phyloP scores from a whole-genome alignment of 2,113 vertebrate genomes.

The Ammodytes marinus region DNA sequence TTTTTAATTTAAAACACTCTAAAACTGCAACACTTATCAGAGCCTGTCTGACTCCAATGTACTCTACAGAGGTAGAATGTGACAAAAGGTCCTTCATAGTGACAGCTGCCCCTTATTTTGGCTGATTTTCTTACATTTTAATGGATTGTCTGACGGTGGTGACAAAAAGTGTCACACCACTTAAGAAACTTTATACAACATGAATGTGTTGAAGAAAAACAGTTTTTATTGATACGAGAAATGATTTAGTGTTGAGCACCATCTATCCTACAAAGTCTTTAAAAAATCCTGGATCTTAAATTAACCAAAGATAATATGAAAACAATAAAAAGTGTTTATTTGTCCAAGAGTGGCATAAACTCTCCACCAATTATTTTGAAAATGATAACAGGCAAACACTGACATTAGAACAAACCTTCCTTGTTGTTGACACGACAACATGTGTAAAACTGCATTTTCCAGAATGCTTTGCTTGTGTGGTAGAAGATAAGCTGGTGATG shows the following conservation, averaged over 20 bases:
- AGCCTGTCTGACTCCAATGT: too few relatives aligned
- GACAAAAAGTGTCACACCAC: too few relatives aligned
- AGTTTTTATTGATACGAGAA: too few relatives aligned
- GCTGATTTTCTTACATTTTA: too few relatives aligned
- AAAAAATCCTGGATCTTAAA: background rate
- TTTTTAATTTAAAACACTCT: too few relatives aligned
- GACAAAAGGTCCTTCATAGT: too few relatives aligned
- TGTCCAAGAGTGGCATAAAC: background rate
- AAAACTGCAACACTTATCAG: too few relatives aligned
- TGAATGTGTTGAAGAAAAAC: too few relatives aligned
- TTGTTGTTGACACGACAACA: constrained; percentile 1
- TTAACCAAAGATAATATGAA: background rate
- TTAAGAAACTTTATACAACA: too few relatives aligned
- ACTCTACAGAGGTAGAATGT: too few relatives aligned
- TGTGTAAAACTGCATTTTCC: constrained; percentile 35
- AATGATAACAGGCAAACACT: background rate
- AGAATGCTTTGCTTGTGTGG: constrained; percentile 49
- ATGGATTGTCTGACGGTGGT: too few relatives aligned
- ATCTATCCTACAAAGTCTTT: background rate
- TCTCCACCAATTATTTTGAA: background rate
- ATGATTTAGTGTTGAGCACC: background rate
- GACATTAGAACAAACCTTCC: background rate
- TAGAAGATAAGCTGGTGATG: constrained; percentile 46
- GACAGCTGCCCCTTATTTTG: too few relatives aligned
- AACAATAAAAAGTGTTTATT: background rate